These are phyloP conservation scores for Macrotrachela quadricornifera DNA, from an alignment of 1,140 invertebrate species.

Conservation along the genomic window DNA sequence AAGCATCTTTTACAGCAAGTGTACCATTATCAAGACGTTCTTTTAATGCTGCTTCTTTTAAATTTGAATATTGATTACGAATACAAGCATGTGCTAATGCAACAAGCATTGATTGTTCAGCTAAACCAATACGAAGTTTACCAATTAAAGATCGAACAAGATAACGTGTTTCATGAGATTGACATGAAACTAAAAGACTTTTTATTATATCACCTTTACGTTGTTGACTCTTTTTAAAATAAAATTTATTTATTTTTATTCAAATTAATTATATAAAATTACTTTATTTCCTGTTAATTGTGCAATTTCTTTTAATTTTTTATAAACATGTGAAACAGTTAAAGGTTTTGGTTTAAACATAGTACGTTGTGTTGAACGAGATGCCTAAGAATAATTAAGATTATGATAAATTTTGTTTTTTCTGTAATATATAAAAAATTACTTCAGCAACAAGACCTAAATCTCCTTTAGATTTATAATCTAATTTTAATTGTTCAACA, in stretches of 20 bases:
- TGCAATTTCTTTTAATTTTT: constrained; percentile 70
- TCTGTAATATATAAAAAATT: too few species aligned
- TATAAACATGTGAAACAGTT: constrained; percentile 46
- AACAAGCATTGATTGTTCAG: constrained; percentile 73
- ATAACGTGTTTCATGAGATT: constrained; percentile 67
- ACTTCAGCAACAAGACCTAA: constrained; percentile 73
- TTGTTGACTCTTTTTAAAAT: constrained; percentile 39
- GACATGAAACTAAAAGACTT: constrained; percentile 69
- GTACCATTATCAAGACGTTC: constrained; percentile 1
- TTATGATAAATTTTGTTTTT: neutral
- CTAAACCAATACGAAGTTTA: constrained; percentile 81
- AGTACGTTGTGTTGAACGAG: constrained; percentile 62
- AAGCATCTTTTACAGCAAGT: constrained; percentile 2
- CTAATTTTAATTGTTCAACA: constrained; percentile 43
- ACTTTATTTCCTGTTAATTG: constrained; percentile 55
- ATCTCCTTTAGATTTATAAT: constrained; percentile 58
- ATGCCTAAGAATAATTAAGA: constrained; percentile 30
- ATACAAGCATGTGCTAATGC: constrained; percentile 64
- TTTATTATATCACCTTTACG: constrained; percentile 74
- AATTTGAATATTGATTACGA: neutral
- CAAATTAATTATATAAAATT: constrained; percentile 17
- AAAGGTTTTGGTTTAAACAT: constrained; percentile 45
- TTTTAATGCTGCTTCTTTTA: neutral
- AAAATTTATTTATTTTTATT: too few species aligned
- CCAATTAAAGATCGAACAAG: constrained; percentile 73